A percentile compares a stretch with the other conserved stretches of the same genome.
Evolutionary conservation across 2,113 vertebrate genomes (phyloP).

Genomic region (Columba janthina): DNA sequence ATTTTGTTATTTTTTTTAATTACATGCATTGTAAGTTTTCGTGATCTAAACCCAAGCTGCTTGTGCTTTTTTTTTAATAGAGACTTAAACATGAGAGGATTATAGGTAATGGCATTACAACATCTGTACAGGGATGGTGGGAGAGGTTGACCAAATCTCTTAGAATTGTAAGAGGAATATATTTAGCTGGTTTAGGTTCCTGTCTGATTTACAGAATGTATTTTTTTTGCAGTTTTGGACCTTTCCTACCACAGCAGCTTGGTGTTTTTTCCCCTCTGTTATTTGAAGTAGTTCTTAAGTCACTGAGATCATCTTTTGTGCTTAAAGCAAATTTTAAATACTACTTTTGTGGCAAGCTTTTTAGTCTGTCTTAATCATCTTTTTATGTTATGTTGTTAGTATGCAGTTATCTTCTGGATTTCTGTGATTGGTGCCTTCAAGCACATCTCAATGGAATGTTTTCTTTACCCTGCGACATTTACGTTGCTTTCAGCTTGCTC

Average conservation of each 20-base stretch:
- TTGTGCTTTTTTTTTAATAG: not conserved
- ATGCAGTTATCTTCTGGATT: not conserved
- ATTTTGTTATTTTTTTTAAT: not conserved
- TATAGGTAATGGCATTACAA: not conserved
- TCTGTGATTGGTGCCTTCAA: not conserved
- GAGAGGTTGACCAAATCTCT: not conserved
- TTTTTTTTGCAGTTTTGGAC: not conserved
- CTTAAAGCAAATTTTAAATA: not conserved
- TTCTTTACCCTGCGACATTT: constrained; percentile 24
- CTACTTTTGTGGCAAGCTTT: not conserved
- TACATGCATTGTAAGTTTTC: not conserved
- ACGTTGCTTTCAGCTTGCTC: constrained; percentile 19
- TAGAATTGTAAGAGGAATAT: not conserved
- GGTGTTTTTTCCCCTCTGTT: accelerated
- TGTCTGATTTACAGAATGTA: not conserved
- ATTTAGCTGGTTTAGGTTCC: not conserved
- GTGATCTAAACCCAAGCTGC: not conserved
- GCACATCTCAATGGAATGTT: not conserved
- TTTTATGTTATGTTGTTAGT: not conserved
- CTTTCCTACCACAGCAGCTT: not conserved
- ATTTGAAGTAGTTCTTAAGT: not conserved
- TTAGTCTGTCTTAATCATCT: not conserved
- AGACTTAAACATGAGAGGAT: not conserved
- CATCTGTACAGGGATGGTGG: not conserved
- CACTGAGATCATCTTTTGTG: not conserved